Conservation (phyloP, 1,140 invertebrate genomes). For the Zaprionus camerounensis region DNA sequence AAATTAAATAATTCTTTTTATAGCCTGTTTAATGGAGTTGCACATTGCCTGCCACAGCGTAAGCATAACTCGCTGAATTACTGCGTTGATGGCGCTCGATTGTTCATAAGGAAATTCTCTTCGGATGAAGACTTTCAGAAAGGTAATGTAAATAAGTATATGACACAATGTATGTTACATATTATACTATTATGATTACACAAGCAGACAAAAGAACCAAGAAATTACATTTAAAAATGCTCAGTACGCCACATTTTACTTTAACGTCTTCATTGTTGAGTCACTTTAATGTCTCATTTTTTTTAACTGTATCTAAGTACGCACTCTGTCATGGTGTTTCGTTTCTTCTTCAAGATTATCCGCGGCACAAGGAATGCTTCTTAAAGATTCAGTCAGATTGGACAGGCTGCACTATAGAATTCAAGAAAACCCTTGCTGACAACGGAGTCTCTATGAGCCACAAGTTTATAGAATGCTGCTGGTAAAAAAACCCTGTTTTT, state of each 20-base stretch:
- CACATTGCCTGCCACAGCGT: constrained; percentile 67
- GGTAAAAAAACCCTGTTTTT: constrained; percentile 50
- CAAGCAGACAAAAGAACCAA: neutral
- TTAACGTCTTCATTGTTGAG: neutral
- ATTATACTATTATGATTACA: neutral
- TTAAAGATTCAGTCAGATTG: constrained; percentile 72
- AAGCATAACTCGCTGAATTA: constrained; percentile 67
- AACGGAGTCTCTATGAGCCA: constrained; percentile 58
- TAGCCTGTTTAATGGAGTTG: constrained; percentile 73
- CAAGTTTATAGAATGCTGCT: constrained; percentile 80
- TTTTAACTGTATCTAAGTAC: no score
- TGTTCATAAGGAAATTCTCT: constrained; percentile 77
- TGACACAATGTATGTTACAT: neutral
- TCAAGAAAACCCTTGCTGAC: constrained; percentile 68
- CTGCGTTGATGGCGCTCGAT: constrained; percentile 70
- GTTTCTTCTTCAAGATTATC: constrained; percentile 64
- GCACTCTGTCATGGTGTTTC: neutral
- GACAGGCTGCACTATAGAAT: constrained; percentile 60
- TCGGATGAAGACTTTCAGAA: constrained; percentile 69
- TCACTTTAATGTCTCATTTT: neutral
- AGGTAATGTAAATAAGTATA: constrained; percentile 45
- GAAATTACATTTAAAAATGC: neutral
- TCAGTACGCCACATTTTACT: neutral
- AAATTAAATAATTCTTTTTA: constrained; percentile 17
- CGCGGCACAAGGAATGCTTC: constrained; percentile 80